Conservation (phyloP, 2,113 vertebrate species). For the Raja brachyura region DNA sequence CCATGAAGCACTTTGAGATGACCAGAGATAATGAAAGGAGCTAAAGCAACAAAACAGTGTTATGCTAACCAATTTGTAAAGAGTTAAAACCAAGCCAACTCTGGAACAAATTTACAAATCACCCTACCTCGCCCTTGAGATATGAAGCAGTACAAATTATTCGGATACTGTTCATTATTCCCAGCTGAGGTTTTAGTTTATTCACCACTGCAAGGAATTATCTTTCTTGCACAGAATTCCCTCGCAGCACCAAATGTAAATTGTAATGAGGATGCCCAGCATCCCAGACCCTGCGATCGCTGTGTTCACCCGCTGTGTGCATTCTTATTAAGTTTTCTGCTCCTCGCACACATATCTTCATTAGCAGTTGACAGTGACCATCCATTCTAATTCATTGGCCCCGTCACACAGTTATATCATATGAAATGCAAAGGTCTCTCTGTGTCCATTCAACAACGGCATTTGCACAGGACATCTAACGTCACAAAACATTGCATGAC, state of each 20-base stretch:
- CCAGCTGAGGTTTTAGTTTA: neutral
- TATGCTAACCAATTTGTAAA: neutral
- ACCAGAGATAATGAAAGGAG: too few relatives aligned
- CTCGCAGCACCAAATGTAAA: neutral
- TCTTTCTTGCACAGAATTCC: neutral
- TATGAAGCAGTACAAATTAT: neutral
- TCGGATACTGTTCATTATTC: neutral
- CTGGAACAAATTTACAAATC: neutral
- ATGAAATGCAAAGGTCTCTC: neutral
- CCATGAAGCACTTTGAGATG: too few relatives aligned
- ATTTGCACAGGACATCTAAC: neutral
- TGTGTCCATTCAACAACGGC: neutral
- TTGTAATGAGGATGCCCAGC: neutral
- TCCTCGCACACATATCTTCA: conserved; percentile 11
- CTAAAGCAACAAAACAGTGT: neutral
- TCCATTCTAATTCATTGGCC: neutral
- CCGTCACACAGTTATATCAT: too few relatives aligned
- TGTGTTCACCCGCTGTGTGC: neutral
- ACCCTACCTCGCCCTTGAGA: too few relatives aligned
- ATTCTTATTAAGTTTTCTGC: neutral
- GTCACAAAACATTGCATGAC: neutral
- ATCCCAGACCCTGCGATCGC: neutral
- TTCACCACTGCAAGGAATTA: neutral
- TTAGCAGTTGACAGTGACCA: neutral
- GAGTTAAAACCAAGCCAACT: neutral